Conservation (phyloP, 1,140 invertebrate species). For the Tenebrio molitor region DNA sequence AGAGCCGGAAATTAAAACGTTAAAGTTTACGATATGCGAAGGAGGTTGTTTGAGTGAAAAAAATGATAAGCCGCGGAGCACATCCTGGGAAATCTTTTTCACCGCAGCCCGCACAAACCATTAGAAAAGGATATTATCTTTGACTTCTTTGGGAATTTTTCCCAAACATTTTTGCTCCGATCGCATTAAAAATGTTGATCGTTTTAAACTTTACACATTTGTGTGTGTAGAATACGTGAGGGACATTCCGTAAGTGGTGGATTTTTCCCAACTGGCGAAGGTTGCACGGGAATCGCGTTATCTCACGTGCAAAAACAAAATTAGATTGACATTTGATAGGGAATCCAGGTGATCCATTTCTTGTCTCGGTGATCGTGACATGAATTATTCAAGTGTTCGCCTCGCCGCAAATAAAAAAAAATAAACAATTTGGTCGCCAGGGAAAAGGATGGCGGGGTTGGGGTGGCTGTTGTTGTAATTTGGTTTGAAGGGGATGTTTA, state of each 20-base stretch:
- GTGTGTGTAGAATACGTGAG: neutral
- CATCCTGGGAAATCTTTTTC: neutral
- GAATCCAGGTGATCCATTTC: slow-evolving; percentile 25
- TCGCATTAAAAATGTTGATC: slow-evolving; percentile 16
- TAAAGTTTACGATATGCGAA: slow-evolving; percentile 16
- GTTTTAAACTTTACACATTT: no score
- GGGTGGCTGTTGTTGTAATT: no score
- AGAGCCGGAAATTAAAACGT: slow-evolving; percentile 15
- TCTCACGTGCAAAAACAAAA: slow-evolving; percentile 12
- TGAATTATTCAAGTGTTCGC: slow-evolving; percentile 8
- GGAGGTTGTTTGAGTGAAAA: neutral
- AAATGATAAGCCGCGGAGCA: slow-evolving; percentile 7
- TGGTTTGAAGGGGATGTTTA: no score
- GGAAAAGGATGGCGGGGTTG: no score
- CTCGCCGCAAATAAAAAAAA: no score
- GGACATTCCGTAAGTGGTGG: neutral
- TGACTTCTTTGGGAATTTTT: no score
- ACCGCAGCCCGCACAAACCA: neutral
- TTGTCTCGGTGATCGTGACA: slow-evolving; percentile 3
- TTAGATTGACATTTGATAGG: slow-evolving; percentile 29
- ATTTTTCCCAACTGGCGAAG: neutral
- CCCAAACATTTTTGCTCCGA: neutral
- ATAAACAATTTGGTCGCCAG: no score
- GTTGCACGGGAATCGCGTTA: slow-evolving; percentile 9
- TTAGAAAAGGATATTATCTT: neutral